Conservation (phyloP, 2,113 vertebrate genomes). For the Neomonachus schauinslandi region DNA sequence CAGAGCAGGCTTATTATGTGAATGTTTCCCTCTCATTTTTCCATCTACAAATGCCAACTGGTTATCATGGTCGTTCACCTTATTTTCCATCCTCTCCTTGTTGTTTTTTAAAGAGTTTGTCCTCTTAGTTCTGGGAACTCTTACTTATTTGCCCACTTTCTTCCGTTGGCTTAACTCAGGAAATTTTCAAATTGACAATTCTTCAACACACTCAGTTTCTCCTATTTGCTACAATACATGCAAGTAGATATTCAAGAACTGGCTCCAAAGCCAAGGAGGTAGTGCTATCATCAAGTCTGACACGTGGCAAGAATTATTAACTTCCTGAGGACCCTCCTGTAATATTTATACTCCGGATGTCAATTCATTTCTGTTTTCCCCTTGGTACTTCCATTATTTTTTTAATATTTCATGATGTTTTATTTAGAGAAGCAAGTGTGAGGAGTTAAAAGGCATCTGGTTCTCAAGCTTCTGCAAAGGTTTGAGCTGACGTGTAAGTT, state of each 20-base stretch:
- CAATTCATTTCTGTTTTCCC: not conserved
- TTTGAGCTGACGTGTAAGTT: slow-evolving; percentile 44
- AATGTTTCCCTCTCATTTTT: not conserved
- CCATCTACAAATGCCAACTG: not conserved
- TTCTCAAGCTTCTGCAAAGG: not conserved
- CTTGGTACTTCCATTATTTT: not conserved
- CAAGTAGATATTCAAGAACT: not conserved
- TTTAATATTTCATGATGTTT: not conserved
- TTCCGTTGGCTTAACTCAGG: not conserved
- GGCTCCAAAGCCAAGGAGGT: not conserved
- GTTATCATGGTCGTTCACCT: not conserved
- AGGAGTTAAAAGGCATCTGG: not conserved
- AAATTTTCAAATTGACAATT: not conserved
- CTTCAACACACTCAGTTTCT: not conserved
- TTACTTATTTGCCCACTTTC: not conserved
- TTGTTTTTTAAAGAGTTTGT: not conserved
- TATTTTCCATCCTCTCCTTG: not conserved
- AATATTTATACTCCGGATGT: not conserved
- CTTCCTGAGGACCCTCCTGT: not conserved
- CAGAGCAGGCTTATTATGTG: not conserved
- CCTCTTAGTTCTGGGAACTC: not conserved
- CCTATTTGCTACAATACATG: not conserved
- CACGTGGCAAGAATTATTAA: not conserved
- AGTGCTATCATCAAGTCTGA: not conserved
- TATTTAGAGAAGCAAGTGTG: not conserved